Base-by-base conservation (phyloP, 2,888 invertebrate genomes). In the Frankliniella intonsa region DNA sequence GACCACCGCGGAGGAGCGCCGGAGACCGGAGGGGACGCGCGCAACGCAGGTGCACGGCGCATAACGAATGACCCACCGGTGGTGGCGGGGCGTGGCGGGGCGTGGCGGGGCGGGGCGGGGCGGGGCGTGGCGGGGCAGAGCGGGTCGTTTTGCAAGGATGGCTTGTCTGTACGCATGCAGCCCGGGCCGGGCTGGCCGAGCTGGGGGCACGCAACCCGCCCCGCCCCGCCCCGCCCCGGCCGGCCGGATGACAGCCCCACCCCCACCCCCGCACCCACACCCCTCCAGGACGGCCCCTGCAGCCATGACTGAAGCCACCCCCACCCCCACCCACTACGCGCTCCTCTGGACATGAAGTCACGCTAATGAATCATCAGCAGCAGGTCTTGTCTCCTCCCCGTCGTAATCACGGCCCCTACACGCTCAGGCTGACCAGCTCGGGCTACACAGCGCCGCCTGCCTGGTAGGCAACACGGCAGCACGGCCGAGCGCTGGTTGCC, bases 31-130 rank as follows among this genome's bases (percentile, higher is more conserved):
- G 50, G 17, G 22, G 50, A 11, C 25, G 50, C 51, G 14, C 17
- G 50, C 27, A 80, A 51, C 22, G 80, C 38, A 51, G 51, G 62
- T 80, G 65, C 62, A 55, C 62, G 38, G 82, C 19, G 80, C 69
- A 76, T 76, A 76, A 76, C 69, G 22, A 25, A 76, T 25, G 69
- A 76, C 69, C 69, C 69, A 22, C n/a, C 69, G 69, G 69, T 38
- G 38, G 38, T 38, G 38, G 22, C 69, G n/a, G 69, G n/a, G 69
- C 22, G 11, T 11, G 11, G 69, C 69, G 22, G 69, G 69, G 69
- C 69, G 25, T 22, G 25, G 69, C 62, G 14, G 14, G 7, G 62
- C 62, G 17, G 12, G 55, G 55, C 55, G 55, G 14, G 55, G 55
- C 55, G n/a, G n/a, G n/a, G n/a, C n/a, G n/a, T n/a, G n/a, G n/a